Percentiles rank a stretch among this genome's conserved stretches.
Conservation (phyloP, 2,797 vertebrate species). For the Dendrocincla fuliginosa region DNA sequence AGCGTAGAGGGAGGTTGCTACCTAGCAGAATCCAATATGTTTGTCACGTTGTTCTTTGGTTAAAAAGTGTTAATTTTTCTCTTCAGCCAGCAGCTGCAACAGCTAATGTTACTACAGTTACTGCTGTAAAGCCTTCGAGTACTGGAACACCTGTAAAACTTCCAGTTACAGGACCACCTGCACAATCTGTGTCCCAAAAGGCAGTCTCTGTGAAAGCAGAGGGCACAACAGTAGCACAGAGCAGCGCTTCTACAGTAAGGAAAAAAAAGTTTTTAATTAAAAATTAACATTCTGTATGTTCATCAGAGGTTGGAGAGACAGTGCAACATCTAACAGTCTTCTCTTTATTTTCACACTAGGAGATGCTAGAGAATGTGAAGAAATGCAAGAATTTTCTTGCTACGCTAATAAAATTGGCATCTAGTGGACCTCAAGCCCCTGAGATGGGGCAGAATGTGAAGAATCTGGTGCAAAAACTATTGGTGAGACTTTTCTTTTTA, state of each 20-base stretch:
- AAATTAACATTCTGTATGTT: slow-evolving; percentile 54
- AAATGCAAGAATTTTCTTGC: slow-evolving; percentile 98
- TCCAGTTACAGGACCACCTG: slow-evolving; percentile 62
- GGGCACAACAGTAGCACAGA: slow-evolving; percentile 63
- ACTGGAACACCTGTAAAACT: slow-evolving; percentile 71
- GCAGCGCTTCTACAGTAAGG: slow-evolving; percentile 77
- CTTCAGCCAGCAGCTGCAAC: slow-evolving; percentile 73
- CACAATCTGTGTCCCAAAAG: slow-evolving; percentile 56
- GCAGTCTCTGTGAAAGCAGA: slow-evolving; percentile 71
- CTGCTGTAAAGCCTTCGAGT: slow-evolving; percentile 65
- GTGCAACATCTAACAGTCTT: neutral
- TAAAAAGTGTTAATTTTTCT: slow-evolving; percentile 60
- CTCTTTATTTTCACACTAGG: slow-evolving; percentile 71
- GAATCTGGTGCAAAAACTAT: slow-evolving; percentile 85
- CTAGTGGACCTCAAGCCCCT: slow-evolving; percentile 85
- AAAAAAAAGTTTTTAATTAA: slow-evolving; percentile 51
- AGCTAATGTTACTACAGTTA: slow-evolving; percentile 62
- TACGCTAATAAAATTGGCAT: slow-evolving; percentile 91
- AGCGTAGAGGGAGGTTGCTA: neutral
- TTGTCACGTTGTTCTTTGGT: neutral
- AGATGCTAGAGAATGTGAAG: slow-evolving; percentile 91
- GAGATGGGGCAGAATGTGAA: slow-evolving; percentile 90
- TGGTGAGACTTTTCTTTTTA: slow-evolving; percentile 77
- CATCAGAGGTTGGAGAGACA: slow-evolving; percentile 45
- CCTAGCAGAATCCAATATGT: neutral